Evolutionary conservation across 2,888 invertebrate species (phyloP), one percentile per base, ranked within the genome.

Genomic region (Scotopteryx bipunctaria): DNA sequence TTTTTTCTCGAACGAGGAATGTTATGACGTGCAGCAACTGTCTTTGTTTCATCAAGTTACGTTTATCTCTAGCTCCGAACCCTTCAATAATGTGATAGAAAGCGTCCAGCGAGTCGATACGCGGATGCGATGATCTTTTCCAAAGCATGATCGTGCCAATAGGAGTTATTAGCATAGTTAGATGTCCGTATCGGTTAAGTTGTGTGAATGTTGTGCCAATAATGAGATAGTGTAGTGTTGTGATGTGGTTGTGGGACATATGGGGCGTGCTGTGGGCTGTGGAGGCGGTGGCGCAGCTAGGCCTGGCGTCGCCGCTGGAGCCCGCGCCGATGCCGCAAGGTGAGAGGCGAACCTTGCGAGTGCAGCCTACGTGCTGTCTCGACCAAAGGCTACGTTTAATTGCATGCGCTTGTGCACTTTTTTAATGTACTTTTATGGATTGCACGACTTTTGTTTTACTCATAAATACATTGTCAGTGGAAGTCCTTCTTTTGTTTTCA

Each of bases 141-240:
- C 78, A 85, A 88, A 89, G 86, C 81, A 89, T 90, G 90, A 88
- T 81, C 77, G 88, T 88, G 88, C 85, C 86, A 88, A 84, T 78
- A 86, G 80, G 79, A 86, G 72, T 82, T 77, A 74, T 78, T 84
- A 86, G 78, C 81, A 81, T 89, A 90, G 86, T 87, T 89, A 89
- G 84, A 82, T 83, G 76, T 86, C 82, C 79, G 75, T 83, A 81
- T 86, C 77, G 75, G 82, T 85, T 89, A 86, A 82, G 87, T 87
- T 86, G 78, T 81, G 90, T 86, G 83, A 87, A 86, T 88, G 82
- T 86, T 85, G 88, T 90, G 88, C 86, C 86, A 88, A 90, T 86
- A 81, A 90, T 90, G 90, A 90, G 90, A 89, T 90, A 90, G 90
- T 90, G 89, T 73, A 81, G 87, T 89, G 88, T 77, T 86, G 90